Percentiles rank a stretch among this genome's conserved stretches.
phyloP scores from a whole-genome alignment of 2,797 vertebrate genomes.

The Lagodon rhomboides region DNA sequence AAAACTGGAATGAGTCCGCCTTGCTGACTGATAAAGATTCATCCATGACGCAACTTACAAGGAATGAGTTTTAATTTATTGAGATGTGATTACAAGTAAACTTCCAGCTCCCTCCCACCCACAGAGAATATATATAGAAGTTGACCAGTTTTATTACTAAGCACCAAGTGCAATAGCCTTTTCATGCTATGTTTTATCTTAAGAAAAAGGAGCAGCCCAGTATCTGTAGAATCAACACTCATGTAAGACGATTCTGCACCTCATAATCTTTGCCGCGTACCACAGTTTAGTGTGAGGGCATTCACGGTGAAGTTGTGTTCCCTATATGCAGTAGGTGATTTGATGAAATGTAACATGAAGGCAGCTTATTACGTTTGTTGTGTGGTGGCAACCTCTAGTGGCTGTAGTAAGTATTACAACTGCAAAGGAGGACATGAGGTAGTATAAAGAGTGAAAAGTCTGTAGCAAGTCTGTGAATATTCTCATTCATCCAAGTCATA shows the following conservation, averaged over 20 bases:
- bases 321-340: too few species aligned
- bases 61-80: slow-evolving; percentile 18
- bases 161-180: not conserved
- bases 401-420: too few species aligned
- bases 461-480: too few species aligned
- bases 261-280: not conserved
- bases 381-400: too few species aligned
- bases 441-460: too few species aligned
- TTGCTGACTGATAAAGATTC: slow-evolving; percentile 27
- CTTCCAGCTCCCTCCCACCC: not conserved
- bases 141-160: not conserved
- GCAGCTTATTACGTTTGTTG: too few species aligned
- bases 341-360: too few species aligned
- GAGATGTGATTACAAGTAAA: slow-evolving; percentile 10
- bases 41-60: slow-evolving; percentile 23
- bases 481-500: too few species aligned
- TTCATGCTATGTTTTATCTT: not conserved
- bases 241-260: not conserved
- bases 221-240: not conserved
- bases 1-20: slow-evolving; percentile 37
- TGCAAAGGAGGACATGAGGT: too few species aligned
- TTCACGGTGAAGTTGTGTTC: not conserved
- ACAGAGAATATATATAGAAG: not conserved
- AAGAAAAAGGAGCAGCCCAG: not conserved
- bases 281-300: not conserved